Evolutionary conservation across 2,113 vertebrate genomes (phyloP).

Genomic region (Vidua macroura): DNA sequence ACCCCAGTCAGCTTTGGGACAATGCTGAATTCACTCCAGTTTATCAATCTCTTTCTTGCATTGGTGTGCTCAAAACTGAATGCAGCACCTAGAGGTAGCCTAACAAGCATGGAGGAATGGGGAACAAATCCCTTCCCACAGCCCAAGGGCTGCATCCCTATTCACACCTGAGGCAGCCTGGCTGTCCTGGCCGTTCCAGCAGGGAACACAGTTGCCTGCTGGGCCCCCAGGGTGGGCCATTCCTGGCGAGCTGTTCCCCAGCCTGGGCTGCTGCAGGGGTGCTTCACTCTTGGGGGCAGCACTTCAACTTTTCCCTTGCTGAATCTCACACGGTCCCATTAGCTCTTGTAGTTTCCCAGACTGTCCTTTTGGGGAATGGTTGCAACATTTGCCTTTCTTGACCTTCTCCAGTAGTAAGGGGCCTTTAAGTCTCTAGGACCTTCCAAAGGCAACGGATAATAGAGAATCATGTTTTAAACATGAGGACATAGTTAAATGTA

Average conservation of each 20-base stretch:
- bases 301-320: background rate
- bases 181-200: background rate
- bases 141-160: background rate
- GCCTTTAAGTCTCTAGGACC: background rate
- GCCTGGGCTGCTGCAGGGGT: background rate
- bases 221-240: too few species aligned
- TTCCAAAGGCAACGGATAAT: background rate
- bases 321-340: background rate
- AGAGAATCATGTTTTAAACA: background rate
- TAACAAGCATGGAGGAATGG: background rate
- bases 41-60: background rate
- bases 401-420: background rate
- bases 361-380: background rate
- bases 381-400: background rate
- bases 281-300: background rate
- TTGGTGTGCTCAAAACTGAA: background rate
- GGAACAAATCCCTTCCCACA: background rate
- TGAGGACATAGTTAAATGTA: background rate
- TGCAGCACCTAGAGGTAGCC: background rate
- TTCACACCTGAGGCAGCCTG: background rate
- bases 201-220: background rate
- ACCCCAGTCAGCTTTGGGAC: background rate
- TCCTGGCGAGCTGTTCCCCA: background rate
- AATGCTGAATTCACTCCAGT: background rate
- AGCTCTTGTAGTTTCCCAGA: background rate